Percentiles rank a stretch among this genome's conserved stretches.
Evolutionary conservation across 2,797 vertebrate species (phyloP).

Genomic region (Oceanodroma leucorhoa): DNA sequence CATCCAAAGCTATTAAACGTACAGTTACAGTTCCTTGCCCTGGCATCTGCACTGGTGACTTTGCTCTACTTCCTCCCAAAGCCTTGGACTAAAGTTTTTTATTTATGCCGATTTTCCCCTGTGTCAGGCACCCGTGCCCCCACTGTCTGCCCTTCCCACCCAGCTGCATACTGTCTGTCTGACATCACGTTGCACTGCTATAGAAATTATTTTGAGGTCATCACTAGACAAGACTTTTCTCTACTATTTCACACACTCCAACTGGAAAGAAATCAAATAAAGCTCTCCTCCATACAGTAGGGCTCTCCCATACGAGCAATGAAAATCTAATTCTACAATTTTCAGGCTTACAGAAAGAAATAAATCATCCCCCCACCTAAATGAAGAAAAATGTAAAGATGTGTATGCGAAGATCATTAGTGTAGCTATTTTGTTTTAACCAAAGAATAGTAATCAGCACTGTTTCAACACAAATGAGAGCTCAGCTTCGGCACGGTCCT

Average conservation of each 20-base stretch:
- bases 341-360: not conserved
- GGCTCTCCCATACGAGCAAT: not conserved
- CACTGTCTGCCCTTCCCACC: not conserved
- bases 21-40: not conserved
- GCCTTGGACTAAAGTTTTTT: not conserved
- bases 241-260: not conserved
- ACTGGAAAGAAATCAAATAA: not conserved
- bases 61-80: conserved; percentile 12
- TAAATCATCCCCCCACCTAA: not conserved
- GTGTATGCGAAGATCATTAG: not conserved
- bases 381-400: not conserved
- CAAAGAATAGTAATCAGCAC: not conserved
- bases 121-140: not conserved
- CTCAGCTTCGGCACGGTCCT: not conserved
- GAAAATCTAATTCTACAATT: not conserved
- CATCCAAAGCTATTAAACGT: conserved; percentile 33
- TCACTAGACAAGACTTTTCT: not conserved
- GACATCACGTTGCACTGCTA: not conserved
- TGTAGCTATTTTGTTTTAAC: not conserved
- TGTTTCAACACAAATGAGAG: not conserved
- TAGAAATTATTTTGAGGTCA: not conserved
- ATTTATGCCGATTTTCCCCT: not conserved
- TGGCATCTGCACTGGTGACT: conserved; percentile 53
- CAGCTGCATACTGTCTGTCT: not conserved
- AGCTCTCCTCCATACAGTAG: not conserved